phyloP scores from a whole-genome alignment of 2,113 vertebrate genomes.

The Trochalopteron elliotii region DNA sequence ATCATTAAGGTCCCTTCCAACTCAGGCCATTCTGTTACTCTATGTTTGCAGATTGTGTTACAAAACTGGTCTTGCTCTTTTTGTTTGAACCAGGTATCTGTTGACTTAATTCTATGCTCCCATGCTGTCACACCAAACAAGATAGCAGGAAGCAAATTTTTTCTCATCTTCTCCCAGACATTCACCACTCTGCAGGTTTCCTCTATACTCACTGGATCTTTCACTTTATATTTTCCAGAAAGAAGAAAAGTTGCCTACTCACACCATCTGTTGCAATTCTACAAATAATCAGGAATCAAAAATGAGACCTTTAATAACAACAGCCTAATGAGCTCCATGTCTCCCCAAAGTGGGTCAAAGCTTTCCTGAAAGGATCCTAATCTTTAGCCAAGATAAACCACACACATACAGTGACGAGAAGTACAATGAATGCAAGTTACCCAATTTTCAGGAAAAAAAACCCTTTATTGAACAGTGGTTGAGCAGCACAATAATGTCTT shows the following conservation, averaged over 20 bases:
- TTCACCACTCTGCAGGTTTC: not conserved
- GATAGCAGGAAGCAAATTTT: not conserved
- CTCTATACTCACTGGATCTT: accelerated
- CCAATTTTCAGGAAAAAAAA: not conserved
- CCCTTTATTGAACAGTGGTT: accelerated
- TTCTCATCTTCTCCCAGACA: not conserved
- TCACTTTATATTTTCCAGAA: not conserved
- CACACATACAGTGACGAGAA: not conserved
- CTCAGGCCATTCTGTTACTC: not conserved
- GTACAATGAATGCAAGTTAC: not conserved
- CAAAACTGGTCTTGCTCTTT: not conserved
- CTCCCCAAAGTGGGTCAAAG: not conserved
- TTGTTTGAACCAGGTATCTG: not conserved
- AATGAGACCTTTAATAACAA: not conserved
- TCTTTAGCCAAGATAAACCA: not conserved
- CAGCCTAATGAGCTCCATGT: not conserved
- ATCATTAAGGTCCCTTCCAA: not conserved
- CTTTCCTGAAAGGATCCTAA: not conserved
- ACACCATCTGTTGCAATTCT: not conserved
- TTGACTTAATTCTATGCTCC: not conserved
- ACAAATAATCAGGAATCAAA: not conserved
- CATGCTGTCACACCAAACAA: not conserved
- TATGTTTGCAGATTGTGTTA: accelerated
- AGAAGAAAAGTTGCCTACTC: not conserved
- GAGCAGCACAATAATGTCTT: not conserved